Evolutionary conservation across 2,888 invertebrate genomes (phyloP).

Genomic region (Clivina fossor): DNA sequence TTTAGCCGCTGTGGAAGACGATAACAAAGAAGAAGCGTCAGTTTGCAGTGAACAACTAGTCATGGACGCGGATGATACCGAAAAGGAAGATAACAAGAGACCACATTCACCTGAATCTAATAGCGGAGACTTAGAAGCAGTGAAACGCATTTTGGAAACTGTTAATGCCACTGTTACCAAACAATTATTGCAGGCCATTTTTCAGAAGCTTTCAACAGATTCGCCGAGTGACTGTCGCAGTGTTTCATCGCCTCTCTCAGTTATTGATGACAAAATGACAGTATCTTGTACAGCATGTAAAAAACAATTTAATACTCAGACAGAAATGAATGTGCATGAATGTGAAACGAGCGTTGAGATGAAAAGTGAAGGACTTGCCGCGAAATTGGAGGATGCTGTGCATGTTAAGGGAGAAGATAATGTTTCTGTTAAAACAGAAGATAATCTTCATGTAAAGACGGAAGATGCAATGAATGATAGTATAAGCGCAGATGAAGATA

Average conservation of each 20-base stretch:
- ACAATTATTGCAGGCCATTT: constrained; percentile 69
- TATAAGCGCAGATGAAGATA: constrained; percentile 58
- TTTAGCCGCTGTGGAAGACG: constrained; percentile 47
- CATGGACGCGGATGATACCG: constrained; percentile 69
- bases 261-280: constrained; percentile 49
- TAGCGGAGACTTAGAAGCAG: constrained; percentile 62
- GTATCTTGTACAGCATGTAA: constrained; percentile 63
- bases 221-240: constrained; percentile 56
- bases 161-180: constrained; percentile 76
- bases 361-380: constrained; percentile 74
- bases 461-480: constrained; percentile 58
- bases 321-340: constrained; percentile 71
- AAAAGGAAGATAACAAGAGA: constrained; percentile 51
- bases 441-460: too few species aligned
- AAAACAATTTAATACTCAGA: constrained; percentile 60
- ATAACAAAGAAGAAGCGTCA: constrained; percentile 46
- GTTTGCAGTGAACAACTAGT: constrained; percentile 61
- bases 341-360: constrained; percentile 63
- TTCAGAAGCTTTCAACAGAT: constrained; percentile 66
- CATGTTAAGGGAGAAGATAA: constrained; percentile 56
- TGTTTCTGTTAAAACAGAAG: too few species aligned
- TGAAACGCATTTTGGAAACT: constrained; percentile 72
- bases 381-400: constrained; percentile 71
- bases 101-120: constrained; percentile 50
- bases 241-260: constrained; percentile 44